Evolutionary conservation across 2,797 vertebrate genomes (phyloP).

Genomic region (Gouania willdenowi): DNA sequence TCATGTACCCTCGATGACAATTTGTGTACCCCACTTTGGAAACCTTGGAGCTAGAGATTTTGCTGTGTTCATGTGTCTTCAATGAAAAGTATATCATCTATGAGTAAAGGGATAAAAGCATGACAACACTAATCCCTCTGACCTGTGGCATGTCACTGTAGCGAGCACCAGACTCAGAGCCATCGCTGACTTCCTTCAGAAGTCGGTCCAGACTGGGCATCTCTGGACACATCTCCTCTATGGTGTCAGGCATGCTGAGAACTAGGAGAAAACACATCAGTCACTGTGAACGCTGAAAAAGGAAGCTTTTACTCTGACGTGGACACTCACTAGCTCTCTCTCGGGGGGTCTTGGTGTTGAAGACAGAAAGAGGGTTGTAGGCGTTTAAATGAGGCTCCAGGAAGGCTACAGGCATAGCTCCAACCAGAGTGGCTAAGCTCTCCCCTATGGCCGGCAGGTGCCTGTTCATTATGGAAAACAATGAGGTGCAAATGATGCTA

Average conservation of each 20-base stretch:
- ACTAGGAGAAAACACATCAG: constrained; percentile 67
- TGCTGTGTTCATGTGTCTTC: too few relatives aligned
- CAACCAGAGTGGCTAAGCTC: constrained; percentile 90
- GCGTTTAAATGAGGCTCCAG: constrained; percentile 90
- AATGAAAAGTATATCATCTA: too few relatives aligned
- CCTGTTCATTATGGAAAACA: constrained; percentile 55
- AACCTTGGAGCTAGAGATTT: too few relatives aligned
- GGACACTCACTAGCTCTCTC: constrained; percentile 90
- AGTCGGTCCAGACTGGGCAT: constrained; percentile 86
- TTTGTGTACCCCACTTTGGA: too few relatives aligned
- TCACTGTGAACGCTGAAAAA: background rate
- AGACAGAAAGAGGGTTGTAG: constrained; percentile 93
- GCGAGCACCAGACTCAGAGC: constrained; percentile 92
- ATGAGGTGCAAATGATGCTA: too few relatives aligned
- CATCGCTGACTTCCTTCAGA: constrained; percentile 89
- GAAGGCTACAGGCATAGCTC: constrained; percentile 95
- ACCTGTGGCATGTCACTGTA: constrained; percentile 98
- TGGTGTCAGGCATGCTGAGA: constrained; percentile 94
- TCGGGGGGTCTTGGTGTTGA: constrained; percentile 93
- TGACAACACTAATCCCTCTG: constrained; percentile 1
- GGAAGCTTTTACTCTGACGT: too few relatives aligned
- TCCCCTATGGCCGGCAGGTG: constrained; percentile 94
- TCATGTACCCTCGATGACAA: too few relatives aligned
- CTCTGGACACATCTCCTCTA: constrained; percentile 94
- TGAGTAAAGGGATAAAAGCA: too few relatives aligned